Evolutionary conservation across 2,113 vertebrate species (phyloP), one percentile per base, ranked within the genome.

Genomic region (Phaethon lepturus): DNA sequence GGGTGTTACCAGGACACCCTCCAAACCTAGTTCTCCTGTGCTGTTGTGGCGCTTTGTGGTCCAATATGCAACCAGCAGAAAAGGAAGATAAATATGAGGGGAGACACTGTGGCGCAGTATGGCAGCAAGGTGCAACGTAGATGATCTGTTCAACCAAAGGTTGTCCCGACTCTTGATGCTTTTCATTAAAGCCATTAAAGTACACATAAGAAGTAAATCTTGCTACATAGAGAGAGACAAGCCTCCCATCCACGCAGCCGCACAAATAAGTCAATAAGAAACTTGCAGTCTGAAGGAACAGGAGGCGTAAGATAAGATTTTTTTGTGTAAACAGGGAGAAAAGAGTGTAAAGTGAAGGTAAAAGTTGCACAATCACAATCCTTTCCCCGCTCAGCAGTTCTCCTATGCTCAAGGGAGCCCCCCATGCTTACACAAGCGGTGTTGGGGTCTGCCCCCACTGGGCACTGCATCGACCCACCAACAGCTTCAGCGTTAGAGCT

Each of bases 1-100:
- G 89, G 76, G 55, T 91, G 92, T 94, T 91, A 76, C 6, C 50
- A 94, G 94, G 96, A 96, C 92, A 95, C 75, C 68, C 92, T 90
- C 89, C 93, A 94, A 93, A 84, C 77, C 84, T 78, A 93, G 87
- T 73, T 94, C 92, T 93, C 80, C 75, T 75, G 86, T 73, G 84
- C 76, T 80, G 11, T 55, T 63, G 67, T 40, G 81, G 56, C 56
- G 88, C 60, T 84, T 2, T 64, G 73, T 78, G 81, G 74, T 88
- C 73, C 81, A 31, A 25, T 87, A 59, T 7, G 38, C 78, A 83
- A 93, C 4, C 88, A 94, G 63, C 69, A 84, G 24, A 69, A 44
- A 84, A 63, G 9, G 31, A 92, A 66, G 49, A 40, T 31, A 73
- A 42, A 33, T 15, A 47, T 5, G 24, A 81, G 25, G 66, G 66